Conservation (phyloP, 64 coral and sea anemone species). For the Astreopora myriophthalma region DNA sequence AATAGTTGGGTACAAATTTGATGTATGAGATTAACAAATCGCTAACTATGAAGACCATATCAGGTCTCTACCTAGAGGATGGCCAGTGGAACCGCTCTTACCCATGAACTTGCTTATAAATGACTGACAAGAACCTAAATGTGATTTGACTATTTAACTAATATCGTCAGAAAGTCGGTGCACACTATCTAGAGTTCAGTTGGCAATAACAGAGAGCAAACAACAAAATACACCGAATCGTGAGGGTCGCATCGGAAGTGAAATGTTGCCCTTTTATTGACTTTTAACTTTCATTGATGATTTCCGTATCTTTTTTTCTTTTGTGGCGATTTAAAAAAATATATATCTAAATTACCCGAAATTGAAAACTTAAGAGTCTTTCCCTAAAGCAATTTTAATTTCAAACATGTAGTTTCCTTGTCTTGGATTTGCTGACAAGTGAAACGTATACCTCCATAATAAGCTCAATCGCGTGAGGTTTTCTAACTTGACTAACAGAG, state of each 20-base stretch:
- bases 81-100: too few species aligned
- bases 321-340: conserved; percentile 30
- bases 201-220: background rate
- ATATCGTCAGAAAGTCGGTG: background rate
- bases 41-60: too few species aligned
- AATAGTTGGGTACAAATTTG: background rate
- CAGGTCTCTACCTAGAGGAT: too few species aligned
- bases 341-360: conserved; percentile 41
- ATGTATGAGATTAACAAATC: background rate
- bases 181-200: background rate
- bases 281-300: conserved; percentile 22
- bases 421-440: background rate
- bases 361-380: conserved; percentile 34
- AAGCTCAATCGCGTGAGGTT: background rate
- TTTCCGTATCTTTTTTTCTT: conserved; percentile 30
- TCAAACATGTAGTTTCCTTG: background rate
- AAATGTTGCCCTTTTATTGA: conserved; percentile 19
- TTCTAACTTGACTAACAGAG: background rate
- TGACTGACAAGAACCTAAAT: background rate
- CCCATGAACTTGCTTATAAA: background rate
- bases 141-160: background rate
- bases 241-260: conserved; percentile 26
- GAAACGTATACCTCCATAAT: background rate
- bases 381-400: background rate
- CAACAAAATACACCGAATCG: background rate